phyloP scores from a whole-genome alignment of 2,888 invertebrate species.

The Xestia xanthographa region DNA sequence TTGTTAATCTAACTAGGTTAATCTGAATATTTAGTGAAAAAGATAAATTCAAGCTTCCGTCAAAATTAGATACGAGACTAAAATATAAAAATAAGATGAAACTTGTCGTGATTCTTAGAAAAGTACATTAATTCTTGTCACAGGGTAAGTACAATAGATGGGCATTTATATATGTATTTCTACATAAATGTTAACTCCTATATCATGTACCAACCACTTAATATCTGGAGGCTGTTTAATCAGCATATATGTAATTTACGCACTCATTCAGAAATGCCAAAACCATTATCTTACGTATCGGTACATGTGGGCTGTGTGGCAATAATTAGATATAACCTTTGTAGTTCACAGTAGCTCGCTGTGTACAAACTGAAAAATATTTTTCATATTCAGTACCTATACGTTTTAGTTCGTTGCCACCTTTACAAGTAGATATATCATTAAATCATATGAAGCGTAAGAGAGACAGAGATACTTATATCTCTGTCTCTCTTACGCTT shows the following conservation, averaged over 20 bases:
- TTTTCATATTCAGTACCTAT: background rate
- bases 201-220: background rate
- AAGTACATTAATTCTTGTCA: constrained; percentile 15
- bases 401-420: background rate
- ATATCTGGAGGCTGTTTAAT: background rate
- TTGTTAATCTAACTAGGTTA: constrained; percentile 47
- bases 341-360: constrained; percentile 3
- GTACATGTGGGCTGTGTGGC: background rate
- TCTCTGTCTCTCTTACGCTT: background rate
- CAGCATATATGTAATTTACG: background rate
- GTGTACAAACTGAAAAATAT: background rate
- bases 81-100: background rate
- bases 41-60: constrained; percentile 25
- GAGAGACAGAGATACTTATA: too few species aligned
- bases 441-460: too few species aligned
- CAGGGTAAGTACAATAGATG: background rate
- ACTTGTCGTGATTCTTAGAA: background rate
- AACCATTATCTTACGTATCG: constrained; percentile 3
- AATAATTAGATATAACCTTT: constrained; percentile 1
- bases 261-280: background rate
- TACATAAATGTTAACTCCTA: background rate
- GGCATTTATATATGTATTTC: background rate
- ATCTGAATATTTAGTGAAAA: constrained; percentile 45
- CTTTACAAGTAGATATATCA: background rate
- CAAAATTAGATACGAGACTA: constrained; percentile 7